Base-by-base conservation (phyloP, 2,888 invertebrate species). In the Teinopalpus imperialis region DNA sequence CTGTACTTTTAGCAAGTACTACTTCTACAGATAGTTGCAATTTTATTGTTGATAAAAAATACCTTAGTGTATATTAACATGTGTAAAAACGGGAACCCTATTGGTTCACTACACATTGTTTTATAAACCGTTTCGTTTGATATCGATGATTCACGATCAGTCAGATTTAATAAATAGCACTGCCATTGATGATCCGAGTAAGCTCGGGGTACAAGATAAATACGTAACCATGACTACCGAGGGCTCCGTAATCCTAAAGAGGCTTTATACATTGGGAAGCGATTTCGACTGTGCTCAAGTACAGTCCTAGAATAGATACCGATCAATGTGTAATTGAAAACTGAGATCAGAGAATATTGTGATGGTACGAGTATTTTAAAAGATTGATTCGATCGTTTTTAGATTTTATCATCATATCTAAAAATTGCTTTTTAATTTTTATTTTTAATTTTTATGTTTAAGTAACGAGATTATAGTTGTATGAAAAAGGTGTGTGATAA, bases 221-320 rank as follows among this genome's bases (percentile, higher is more conserved):
- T 75, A 76, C 80, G 81, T 86, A 59, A 53, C 73, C 74, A 79
- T 81, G 70, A 71, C 51, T 54, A 83, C 83, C 69, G 70, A 68
- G 82, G 81, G 75, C 72, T 69, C 74, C 59, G 71, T 86, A 87
- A 87, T 87, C 86, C 83, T 75, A 69, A 77, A 79, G 81, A 81
- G 74, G 79, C 79, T 85, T 80, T 81, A 70, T 80, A 73, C 73
- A 66, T 70, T 61, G 59, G 60, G 59, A 76, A 74, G 67, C 74
- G 74, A 76, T 74, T 69, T 68, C 69, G 65, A 69, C 68, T 68
- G 66, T 69, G 68, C 67, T 78, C 67, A 63, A 79, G 69, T 64
- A 63, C 70, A 67, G 70, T n/a, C 73, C 69, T 57, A 61, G 57
- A 61, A 66, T 63, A 61, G 62, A 66, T 68, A 65, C 52, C 59